Conservation (phyloP, 2,888 invertebrate species). For the Elegia similella region DNA sequence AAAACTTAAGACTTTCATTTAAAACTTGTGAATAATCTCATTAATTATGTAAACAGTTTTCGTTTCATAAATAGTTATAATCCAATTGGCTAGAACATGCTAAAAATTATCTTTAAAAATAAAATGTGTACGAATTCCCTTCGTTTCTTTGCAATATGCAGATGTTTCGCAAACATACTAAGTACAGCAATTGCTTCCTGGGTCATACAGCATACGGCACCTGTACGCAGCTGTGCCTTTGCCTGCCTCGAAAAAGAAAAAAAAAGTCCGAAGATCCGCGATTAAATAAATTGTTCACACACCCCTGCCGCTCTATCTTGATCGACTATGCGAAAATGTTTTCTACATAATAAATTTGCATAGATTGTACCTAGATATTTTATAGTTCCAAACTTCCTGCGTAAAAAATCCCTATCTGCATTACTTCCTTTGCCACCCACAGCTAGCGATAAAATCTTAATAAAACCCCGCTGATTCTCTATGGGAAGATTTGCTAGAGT, state of each 20-base stretch:
- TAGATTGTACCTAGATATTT: constrained; percentile 63
- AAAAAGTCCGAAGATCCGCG: constrained; percentile 52
- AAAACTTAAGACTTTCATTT: no score
- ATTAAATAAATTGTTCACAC: constrained; percentile 69
- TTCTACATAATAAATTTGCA: constrained; percentile 56
- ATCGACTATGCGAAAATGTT: constrained; percentile 50
- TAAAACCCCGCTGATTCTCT: constrained; percentile 1
- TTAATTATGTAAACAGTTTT: no score
- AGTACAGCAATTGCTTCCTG: constrained; percentile 54
- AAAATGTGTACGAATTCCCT: background rate
- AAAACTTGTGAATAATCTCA: no score
- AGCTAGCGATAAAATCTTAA: constrained; percentile 39
- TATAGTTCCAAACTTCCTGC: constrained; percentile 45
- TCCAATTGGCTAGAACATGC: background rate
- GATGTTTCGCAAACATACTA: constrained; percentile 38
- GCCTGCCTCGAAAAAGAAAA: constrained; percentile 31
- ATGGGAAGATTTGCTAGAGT: background rate
- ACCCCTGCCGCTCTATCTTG: constrained; percentile 62
- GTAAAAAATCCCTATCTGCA: constrained; percentile 38
- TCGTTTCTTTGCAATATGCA: constrained; percentile 28
- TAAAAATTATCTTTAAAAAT: constrained; percentile 33
- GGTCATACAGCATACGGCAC: constrained; percentile 54
- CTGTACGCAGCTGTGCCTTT: constrained; percentile 59
- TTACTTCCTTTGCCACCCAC: constrained; percentile 57
- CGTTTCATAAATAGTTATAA: no score